Conservation (phyloP, 2,797 vertebrate genomes). For the Thamnophis elegans region DNA sequence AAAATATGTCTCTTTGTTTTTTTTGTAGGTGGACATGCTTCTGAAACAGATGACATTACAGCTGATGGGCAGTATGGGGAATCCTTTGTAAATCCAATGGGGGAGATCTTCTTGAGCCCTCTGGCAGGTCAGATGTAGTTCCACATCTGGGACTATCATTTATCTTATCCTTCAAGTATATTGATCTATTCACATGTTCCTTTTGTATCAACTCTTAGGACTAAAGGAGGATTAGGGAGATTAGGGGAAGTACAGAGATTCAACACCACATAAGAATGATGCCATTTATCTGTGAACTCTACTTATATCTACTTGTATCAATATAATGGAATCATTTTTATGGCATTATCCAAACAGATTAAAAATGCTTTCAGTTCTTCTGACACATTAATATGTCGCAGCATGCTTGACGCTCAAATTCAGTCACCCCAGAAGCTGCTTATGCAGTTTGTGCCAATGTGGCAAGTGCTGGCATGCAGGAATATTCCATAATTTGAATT, state of each 20-base stretch:
- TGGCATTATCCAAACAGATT: neutral
- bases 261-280: neutral
- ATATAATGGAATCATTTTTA: neutral
- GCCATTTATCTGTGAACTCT: neutral
- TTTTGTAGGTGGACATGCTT: conserved; percentile 80
- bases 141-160: neutral
- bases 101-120: conserved; percentile 87
- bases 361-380: neutral
- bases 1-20: conserved; percentile 4
- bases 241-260: neutral
- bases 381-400: neutral
- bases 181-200: neutral
- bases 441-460: neutral
- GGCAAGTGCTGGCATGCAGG: neutral
- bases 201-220: neutral
- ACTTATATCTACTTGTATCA: too few species aligned
- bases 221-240: neutral
- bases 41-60: conserved; percentile 79
- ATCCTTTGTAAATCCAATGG: conserved; percentile 86
- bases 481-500: neutral
- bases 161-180: neutral
- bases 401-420: neutral
- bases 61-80: conserved; percentile 84
- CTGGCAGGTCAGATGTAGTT: conserved; percentile 79
- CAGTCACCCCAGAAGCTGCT: neutral